Evolutionary conservation across 2,888 invertebrate species (phyloP), one percentile per base, ranked within the genome.

Genomic region (Perizoma affinitatum): DNA sequence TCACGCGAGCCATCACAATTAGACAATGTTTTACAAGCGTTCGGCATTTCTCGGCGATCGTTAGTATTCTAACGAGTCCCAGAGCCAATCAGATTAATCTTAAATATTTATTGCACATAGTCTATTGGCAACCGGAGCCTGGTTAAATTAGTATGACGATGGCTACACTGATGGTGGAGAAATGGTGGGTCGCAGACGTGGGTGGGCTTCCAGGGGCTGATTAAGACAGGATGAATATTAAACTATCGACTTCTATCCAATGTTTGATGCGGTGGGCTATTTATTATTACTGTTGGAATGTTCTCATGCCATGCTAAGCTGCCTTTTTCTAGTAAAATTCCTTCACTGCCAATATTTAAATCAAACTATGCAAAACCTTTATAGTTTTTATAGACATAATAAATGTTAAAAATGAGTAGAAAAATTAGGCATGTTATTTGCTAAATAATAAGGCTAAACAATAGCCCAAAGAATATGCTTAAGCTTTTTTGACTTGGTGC

Each of bases 101-200:
- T 88, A 90, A 91, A 91, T 92, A 92, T 91, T 92, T 91, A 92
- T 91, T 92, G 88, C 88, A 83, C 88, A 90, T 82, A 84, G 84
- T 80, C 80, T 78, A 83, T 84, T 86, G 85, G 87, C 81, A 87
- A 82, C 80, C 80, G 79, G 80, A 82, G 83, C 73, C 83, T 76
- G 71, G 79, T 70, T 83, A 84, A 90, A 92, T 92, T 92, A 90
- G 92, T 90, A 91, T 92, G 86, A 88, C 79, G 87, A 90, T 90
- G 86, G 83, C 75, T 79, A 74, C 84, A 74, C 86, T 79, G 90
- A 90, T 91, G 90, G 86, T 87, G 84, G 85, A 81, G 86, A 84
- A 89, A 88, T 85, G 82, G 85, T 82, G 76, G 80, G 78, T 80
- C 68, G 71, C 79, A 83, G 74, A 84, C 86, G 89, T 92, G 92